Percentiles rank a stretch among this genome's conserved stretches.
phyloP scores from a whole-genome alignment of 2,888 invertebrate genomes.

The Abrostola tripartita region DNA sequence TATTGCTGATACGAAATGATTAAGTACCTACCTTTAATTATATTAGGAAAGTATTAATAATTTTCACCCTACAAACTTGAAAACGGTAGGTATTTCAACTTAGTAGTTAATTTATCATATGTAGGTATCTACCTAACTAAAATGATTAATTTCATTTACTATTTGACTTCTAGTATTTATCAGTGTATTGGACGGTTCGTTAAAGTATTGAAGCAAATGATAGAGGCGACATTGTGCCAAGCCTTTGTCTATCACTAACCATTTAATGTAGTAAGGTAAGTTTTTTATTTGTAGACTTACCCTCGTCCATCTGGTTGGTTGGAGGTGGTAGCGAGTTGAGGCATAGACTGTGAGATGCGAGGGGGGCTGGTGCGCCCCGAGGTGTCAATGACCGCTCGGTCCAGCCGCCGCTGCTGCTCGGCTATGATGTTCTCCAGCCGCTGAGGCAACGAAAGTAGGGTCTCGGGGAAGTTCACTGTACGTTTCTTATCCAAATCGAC shows the following conservation, averaged over 20 bases:
- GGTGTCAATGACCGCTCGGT: constrained; percentile 72
- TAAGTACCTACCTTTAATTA: too few relatives aligned
- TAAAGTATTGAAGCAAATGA: too few relatives aligned
- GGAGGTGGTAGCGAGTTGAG: constrained; percentile 68
- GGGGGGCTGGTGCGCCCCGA: constrained; percentile 67
- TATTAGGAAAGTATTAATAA: too few relatives aligned
- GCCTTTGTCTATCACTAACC: background rate
- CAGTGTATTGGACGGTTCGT: too few relatives aligned
- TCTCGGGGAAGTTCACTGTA: constrained; percentile 77
- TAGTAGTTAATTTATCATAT: too few relatives aligned
- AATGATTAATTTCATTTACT: too few relatives aligned
- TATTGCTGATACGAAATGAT: constrained; percentile 1
- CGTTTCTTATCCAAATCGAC: constrained; percentile 70
- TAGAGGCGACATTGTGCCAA: too few relatives aligned
- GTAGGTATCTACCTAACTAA: too few relatives aligned
- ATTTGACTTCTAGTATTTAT: too few relatives aligned
- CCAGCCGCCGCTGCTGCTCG: constrained; percentile 72
- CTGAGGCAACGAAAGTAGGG: constrained; percentile 74
- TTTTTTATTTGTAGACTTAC: constrained; percentile 45
- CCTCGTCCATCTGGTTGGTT: constrained; percentile 60
- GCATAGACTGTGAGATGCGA: constrained; percentile 72
- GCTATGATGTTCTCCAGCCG: constrained; percentile 72
- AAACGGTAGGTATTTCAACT: too few relatives aligned
- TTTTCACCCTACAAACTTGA: too few relatives aligned
- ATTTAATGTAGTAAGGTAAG: background rate